Evolutionary conservation across 2,797 vertebrate genomes (phyloP).

Genomic region (Trichosurus vulpecula): DNA sequence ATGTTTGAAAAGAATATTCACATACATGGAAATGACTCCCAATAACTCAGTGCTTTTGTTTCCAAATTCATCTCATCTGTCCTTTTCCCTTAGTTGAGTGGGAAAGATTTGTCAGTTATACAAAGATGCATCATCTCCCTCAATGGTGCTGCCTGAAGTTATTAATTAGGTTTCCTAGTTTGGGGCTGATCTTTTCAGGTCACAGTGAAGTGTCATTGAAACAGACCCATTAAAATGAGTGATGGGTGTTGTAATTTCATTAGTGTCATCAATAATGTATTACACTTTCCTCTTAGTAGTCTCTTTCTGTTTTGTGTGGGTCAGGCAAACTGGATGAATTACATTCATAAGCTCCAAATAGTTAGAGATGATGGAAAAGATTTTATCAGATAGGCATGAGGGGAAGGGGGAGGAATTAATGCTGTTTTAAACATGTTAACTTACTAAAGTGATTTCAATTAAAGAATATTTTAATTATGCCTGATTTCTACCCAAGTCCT

Average conservation of each 20-base stretch:
- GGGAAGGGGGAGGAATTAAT: conserved; percentile 70
- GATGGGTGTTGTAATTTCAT: conserved; percentile 84
- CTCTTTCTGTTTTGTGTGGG: conserved; percentile 68
- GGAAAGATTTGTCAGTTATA: conserved; percentile 64
- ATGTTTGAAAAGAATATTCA: conserved; percentile 58
- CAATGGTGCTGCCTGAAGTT: conserved; percentile 65
- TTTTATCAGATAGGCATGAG: conserved; percentile 73
- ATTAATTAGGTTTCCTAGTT: conserved; percentile 79
- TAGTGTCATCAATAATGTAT: conserved; percentile 80
- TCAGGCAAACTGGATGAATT: conserved; percentile 73
- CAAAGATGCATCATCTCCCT: conserved; percentile 73
- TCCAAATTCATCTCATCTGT: conserved; percentile 61
- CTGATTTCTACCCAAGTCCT: conserved; percentile 53
- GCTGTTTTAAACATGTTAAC: conserved; percentile 74
- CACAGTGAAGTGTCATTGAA: conserved; percentile 74
- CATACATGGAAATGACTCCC: conserved; percentile 56
- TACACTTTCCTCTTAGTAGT: conserved; percentile 76
- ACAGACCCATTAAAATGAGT: conserved; percentile 81
- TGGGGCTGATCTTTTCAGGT: conserved; percentile 71
- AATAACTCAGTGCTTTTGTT: conserved; percentile 38
- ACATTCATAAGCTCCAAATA: conserved; percentile 74
- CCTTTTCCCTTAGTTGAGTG: conserved; percentile 66
- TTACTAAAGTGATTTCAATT: conserved; percentile 77
- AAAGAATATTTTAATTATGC: conserved; percentile 77
- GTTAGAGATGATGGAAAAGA: conserved; percentile 75